These are phyloP conservation scores for Pseudomyrmex gracilis DNA, from an alignment of 1,140 invertebrate species.

Conservation along the genomic window DNA sequence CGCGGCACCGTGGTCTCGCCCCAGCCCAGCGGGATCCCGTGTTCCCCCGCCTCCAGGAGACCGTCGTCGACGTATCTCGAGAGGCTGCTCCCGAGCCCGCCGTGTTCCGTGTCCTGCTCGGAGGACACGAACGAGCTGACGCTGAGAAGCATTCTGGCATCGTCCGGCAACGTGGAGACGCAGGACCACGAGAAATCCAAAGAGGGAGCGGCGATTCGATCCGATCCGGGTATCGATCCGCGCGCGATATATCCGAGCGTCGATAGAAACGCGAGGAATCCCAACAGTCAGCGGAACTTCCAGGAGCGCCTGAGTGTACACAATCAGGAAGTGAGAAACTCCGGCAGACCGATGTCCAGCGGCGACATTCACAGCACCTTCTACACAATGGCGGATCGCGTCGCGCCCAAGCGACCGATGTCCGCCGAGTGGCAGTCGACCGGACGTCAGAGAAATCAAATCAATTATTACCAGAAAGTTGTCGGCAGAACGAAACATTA, in stretches of 20 bases:
- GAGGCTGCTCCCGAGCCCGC: conserved; percentile 81
- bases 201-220: conserved; percentile 48
- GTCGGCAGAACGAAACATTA: background rate
- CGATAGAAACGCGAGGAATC: conserved; percentile 22
- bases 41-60: conserved; percentile 73
- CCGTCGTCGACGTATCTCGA: conserved; percentile 78
- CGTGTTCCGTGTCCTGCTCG: conserved; percentile 83
- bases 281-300: conserved; percentile 40
- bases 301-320: conserved; percentile 61
- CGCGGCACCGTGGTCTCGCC: conserved; percentile 88
- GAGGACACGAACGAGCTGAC: conserved; percentile 82
- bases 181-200: conserved; percentile 70
- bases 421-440: conserved; percentile 71
- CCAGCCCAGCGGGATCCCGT: conserved; percentile 88
- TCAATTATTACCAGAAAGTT: conserved; percentile 49
- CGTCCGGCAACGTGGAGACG: conserved; percentile 66
- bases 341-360: conserved; percentile 72
- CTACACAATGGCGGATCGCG: conserved; percentile 61
- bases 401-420: conserved; percentile 67
- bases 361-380: conserved; percentile 71
- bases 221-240: conserved; percentile 43
- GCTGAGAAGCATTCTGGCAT: conserved; percentile 77
- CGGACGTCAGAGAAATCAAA: conserved; percentile 43
- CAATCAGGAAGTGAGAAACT: conserved; percentile 47
- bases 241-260: conserved; percentile 11